phyloP scores from a whole-genome alignment of 2,888 invertebrate species.

The Callinectes sapidus region DNA sequence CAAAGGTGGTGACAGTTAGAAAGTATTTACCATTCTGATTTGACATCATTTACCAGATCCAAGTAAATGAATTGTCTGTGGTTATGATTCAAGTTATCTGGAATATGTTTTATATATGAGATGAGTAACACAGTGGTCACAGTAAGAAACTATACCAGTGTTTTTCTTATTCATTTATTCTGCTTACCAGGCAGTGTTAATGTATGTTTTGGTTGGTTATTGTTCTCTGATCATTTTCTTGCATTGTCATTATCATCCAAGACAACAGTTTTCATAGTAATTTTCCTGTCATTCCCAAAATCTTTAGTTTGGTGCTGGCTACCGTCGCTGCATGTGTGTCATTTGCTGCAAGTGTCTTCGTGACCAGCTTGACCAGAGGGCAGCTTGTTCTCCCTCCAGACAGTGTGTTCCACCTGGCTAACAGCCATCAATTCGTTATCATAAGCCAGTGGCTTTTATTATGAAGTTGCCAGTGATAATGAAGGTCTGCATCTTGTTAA shows the following conservation, averaged over 20 bases:
- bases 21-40: slow-evolving; percentile 38
- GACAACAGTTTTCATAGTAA: slow-evolving; percentile 58
- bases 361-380: slow-evolving; percentile 62
- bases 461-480: slow-evolving; percentile 57
- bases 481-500: slow-evolving; percentile 67
- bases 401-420: slow-evolving; percentile 52
- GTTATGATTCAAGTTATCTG: slow-evolving; percentile 38
- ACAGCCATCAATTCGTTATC: slow-evolving; percentile 18
- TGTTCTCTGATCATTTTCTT: slow-evolving; percentile 69
- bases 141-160: slow-evolving; percentile 66
- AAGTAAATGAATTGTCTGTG: slow-evolving; percentile 48
- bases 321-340: slow-evolving; percentile 70
- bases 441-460: slow-evolving; percentile 68
- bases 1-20: slow-evolving; percentile 52
- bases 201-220: slow-evolving; percentile 73
- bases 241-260: slow-evolving; percentile 65
- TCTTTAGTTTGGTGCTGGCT: slow-evolving; percentile 65
- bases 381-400: slow-evolving; percentile 53
- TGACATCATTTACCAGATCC: slow-evolving; percentile 43
- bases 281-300: slow-evolving; percentile 64
- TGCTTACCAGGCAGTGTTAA: slow-evolving; percentile 71
- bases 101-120: slow-evolving; percentile 52
- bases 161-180: slow-evolving; percentile 70
- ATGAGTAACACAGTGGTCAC: slow-evolving; percentile 67
- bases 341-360: slow-evolving; percentile 67